Percentiles rank a stretch among this genome's conserved stretches.
These are phyloP conservation scores for Theonella swinhoei DNA, from an alignment of 37 sponge, comb jelly and placozoan genomes.

Conservation along the genomic window DNA sequence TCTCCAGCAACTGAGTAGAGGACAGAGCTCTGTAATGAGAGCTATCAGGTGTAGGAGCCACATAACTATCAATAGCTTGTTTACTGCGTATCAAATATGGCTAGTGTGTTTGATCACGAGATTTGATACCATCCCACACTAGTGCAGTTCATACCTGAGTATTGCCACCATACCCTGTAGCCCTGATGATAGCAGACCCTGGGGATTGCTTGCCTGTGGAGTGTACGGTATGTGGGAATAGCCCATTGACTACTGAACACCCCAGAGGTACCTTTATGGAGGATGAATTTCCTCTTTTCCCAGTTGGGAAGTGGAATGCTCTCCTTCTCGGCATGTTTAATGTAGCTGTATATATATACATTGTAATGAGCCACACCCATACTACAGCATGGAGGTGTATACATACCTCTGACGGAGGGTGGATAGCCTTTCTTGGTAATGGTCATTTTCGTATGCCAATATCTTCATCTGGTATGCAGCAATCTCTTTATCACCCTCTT, in stretches of 20 bases:
- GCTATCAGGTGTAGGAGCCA: too few relatives aligned
- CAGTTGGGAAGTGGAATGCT: constrained; percentile 25
- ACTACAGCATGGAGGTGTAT: neutral
- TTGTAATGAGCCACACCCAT: too few relatives aligned
- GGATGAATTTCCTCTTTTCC: constrained; percentile 42
- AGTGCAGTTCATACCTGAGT: constrained; percentile 17
- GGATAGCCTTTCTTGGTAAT: constrained; percentile 2
- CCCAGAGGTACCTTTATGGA: constrained; percentile 43
- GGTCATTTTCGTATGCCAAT: neutral
- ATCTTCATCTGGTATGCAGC: neutral
- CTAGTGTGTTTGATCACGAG: neutral
- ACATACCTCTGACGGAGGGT: constrained; percentile 3
- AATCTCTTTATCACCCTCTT: constrained; percentile 22
- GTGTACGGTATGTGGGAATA: neutral
- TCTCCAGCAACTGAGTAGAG: constrained; percentile 12
- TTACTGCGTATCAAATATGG: too few relatives aligned
- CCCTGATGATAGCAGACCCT: constrained; percentile 31
- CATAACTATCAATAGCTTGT: too few relatives aligned
- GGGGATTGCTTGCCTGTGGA: constrained; percentile 37
- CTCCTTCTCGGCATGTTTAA: constrained; percentile 27
- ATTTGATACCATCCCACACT: too few relatives aligned
- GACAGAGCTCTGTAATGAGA: too few relatives aligned
- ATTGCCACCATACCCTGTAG: constrained; percentile 32
- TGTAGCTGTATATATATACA: constrained; percentile 8
- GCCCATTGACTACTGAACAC: neutral